A percentile compares a stretch with the other conserved stretches of the same genome.
Evolutionary conservation across 2,888 invertebrate species (phyloP).

Genomic region (Lymantria monacha): DNA sequence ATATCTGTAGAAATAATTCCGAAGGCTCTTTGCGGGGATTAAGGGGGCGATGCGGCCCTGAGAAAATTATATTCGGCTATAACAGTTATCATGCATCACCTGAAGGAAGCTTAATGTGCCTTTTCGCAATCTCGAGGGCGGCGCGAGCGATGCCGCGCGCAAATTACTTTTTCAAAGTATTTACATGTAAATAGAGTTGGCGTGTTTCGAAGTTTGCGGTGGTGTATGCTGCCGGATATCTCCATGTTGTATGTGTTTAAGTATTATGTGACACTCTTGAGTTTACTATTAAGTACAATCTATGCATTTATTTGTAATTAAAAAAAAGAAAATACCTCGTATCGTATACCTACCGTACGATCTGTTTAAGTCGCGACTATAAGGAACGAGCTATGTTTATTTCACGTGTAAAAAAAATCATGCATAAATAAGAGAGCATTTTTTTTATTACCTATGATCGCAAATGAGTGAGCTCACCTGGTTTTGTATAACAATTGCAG

Average conservation of each 20-base stretch:
- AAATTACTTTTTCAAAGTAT: constrained; percentile 83
- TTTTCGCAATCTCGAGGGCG: constrained; percentile 81
- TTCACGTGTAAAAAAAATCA: no score
- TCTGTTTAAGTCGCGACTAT: no score
- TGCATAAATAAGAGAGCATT: no score
- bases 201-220: constrained; percentile 57
- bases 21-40: constrained; percentile 80
- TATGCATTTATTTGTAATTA: not conserved
- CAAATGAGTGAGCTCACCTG: no score
- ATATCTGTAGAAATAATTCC: constrained; percentile 80
- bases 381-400: no score
- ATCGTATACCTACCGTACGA: no score
- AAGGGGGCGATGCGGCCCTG: constrained; percentile 78
- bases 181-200: constrained; percentile 80
- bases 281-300: not conserved
- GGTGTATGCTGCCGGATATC: constrained; percentile 38
- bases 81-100: constrained; percentile 83
- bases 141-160: constrained; percentile 67
- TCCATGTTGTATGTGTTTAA: constrained; percentile 15
- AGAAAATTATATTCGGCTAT: constrained; percentile 82
- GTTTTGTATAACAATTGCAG: no score
- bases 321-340: not conserved
- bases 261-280: constrained; percentile 3
- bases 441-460: no score
- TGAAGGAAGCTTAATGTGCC: constrained; percentile 79